These are phyloP conservation scores for Pollenia angustigena DNA, from an alignment of 2,888 invertebrate genomes.

Conservation along the genomic window DNA sequence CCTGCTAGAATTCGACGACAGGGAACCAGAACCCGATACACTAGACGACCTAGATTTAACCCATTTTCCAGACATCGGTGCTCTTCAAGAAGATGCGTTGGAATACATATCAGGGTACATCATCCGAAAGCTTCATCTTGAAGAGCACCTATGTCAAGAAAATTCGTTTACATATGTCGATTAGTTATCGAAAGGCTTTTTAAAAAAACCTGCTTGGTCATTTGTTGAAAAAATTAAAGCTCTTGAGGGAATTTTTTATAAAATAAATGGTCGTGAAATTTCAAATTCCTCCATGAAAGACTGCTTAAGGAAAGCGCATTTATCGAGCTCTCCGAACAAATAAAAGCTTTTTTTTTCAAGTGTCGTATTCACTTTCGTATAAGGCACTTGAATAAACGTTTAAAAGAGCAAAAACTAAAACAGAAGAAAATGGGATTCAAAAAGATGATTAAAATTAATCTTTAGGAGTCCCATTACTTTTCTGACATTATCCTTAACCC, in stretches of 20 bases:
- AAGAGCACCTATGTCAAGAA: background rate
- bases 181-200: background rate
- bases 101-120: background rate
- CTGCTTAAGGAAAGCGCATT: background rate
- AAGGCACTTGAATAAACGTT: background rate
- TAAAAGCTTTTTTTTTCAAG: too few relatives aligned
- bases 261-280: background rate
- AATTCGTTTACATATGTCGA: background rate
- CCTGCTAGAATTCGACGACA: background rate
- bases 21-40: background rate
- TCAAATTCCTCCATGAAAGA: background rate
- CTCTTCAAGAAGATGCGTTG: background rate
- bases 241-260: background rate
- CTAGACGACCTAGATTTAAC: background rate
- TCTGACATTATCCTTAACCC: too few relatives aligned
- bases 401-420: background rate
- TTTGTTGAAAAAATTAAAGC: background rate
- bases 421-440: background rate
- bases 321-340: background rate
- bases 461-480: background rate
- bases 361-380: too few relatives aligned
- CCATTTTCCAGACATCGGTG: background rate
- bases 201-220: background rate
- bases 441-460: background rate
- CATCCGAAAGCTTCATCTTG: background rate